phyloP scores from a whole-genome alignment of 2,888 invertebrate genomes.

The Nephrotoma guestfalica region DNA sequence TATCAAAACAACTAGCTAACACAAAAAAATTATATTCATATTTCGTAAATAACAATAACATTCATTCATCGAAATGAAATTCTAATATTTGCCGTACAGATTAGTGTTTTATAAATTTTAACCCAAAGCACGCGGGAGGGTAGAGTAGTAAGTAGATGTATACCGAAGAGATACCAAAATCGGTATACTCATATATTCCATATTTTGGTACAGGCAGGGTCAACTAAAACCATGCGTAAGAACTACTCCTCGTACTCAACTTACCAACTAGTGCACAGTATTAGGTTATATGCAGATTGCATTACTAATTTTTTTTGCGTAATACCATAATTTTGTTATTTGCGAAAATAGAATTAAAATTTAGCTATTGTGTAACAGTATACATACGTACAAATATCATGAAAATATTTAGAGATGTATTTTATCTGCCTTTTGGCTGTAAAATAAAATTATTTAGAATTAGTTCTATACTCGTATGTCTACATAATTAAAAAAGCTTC shows the following conservation, averaged over 20 bases:
- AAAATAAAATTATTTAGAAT: not conserved
- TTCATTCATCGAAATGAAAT: not conserved
- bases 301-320: not conserved
- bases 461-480: not conserved
- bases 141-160: too few relatives aligned
- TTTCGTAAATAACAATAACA: not conserved
- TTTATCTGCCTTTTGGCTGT: not conserved
- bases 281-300: not conserved
- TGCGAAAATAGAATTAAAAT: not conserved
- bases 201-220: too few relatives aligned
- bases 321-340: not conserved
- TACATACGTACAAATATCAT: too few relatives aligned
- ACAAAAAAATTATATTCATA: not conserved
- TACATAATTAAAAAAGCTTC: not conserved
- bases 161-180: too few relatives aligned
- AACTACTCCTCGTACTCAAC: not conserved
- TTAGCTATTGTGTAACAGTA: not conserved
- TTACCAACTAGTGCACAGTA: not conserved
- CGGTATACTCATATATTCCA: too few relatives aligned
- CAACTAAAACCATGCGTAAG: too few relatives aligned
- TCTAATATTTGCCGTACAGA: not conserved
- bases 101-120: not conserved
- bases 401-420: not conserved
- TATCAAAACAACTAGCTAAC: not conserved
- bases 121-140: not conserved